Evolutionary conservation across 1,140 invertebrate species (phyloP).

Genomic region (Drosophila bipectinata): DNA sequence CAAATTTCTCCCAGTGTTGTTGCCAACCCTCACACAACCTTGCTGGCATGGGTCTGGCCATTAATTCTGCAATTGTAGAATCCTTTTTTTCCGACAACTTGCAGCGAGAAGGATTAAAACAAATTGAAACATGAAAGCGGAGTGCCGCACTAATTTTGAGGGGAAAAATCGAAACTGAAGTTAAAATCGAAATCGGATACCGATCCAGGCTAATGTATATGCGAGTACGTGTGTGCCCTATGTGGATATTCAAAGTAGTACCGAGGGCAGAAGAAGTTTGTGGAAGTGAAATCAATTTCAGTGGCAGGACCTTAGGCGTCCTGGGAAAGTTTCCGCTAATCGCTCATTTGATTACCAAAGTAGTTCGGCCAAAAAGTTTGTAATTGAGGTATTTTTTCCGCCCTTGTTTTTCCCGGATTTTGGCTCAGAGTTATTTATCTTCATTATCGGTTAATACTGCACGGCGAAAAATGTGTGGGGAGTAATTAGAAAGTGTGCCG

Average conservation of each 20-base stretch:
- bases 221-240: neutral
- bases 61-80: conserved; percentile 15
- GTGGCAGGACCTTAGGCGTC: conserved; percentile 11
- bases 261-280: neutral
- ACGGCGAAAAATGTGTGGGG: conserved; percentile 27
- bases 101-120: conserved; percentile 14
- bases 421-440: conserved; percentile 73
- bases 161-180: neutral
- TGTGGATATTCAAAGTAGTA: neutral
- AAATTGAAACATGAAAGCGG: conserved; percentile 37
- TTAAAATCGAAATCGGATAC: conserved; percentile 3
- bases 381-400: conserved; percentile 72
- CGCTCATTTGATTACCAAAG: conserved; percentile 78
- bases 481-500: conserved; percentile 40
- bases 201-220: neutral
- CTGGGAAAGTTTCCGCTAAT: conserved; percentile 62
- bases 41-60: neutral
- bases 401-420: neutral
- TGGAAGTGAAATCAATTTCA: conserved; percentile 8
- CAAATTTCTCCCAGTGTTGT: neutral
- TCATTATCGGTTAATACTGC: conserved; percentile 76
- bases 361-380: conserved; percentile 69
- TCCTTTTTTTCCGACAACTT: conserved; percentile 16
- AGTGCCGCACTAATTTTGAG: conserved; percentile 32
- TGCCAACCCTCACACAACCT: neutral